Base-by-base conservation (phyloP, 1,140 invertebrate species). In the Rhyzopertha dominica region DNA sequence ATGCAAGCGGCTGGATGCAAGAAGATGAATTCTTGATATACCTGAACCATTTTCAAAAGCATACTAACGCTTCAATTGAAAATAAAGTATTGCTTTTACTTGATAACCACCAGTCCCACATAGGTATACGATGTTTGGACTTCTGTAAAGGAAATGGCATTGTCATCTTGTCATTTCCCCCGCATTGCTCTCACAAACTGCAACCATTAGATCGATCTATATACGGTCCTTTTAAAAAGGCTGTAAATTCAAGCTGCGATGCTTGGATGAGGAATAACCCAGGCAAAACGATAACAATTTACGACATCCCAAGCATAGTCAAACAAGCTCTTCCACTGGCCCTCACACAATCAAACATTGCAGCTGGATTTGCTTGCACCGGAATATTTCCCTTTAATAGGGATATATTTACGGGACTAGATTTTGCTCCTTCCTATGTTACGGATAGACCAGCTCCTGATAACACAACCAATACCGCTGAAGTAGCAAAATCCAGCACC, bases 241-340 rank as follows among this genome's bases (percentile, higher is more conserved):
- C 57, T 49, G 50, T 63, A 25, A 56, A 56, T 40, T 0, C 61
- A 9, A 49, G 55, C 19, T 58, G 57, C 37, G 63, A 70, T 53
- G 58, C 30, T 20, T 76, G 71, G 69, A 57, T 74, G 60, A 26
- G 47, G 47, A 67, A 41, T 42, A 58, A 75, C 38, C 63, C 67
- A 18, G 68, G 67, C 13, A 71, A 66, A 55, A 53, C 66, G 12
- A 67, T 76, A 51, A 61, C 62, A 8, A 70, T 73, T 18, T 74
- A 71, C 53, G 67, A 74, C 45, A 66, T 74, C 36, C 64, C 67
- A 29, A 50, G 42, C 4, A 63, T 73, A 40, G 47, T 70, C 19
- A 32, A 44, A 16, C 48, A 53, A 53, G 62, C 66, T 44, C 61
- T 67, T 32, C 60, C 67, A 13, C 30, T 61, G 22, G 66, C 67